Conservation (phyloP, 2,797 vertebrate species). For the Gorsachius magnificus region DNA sequence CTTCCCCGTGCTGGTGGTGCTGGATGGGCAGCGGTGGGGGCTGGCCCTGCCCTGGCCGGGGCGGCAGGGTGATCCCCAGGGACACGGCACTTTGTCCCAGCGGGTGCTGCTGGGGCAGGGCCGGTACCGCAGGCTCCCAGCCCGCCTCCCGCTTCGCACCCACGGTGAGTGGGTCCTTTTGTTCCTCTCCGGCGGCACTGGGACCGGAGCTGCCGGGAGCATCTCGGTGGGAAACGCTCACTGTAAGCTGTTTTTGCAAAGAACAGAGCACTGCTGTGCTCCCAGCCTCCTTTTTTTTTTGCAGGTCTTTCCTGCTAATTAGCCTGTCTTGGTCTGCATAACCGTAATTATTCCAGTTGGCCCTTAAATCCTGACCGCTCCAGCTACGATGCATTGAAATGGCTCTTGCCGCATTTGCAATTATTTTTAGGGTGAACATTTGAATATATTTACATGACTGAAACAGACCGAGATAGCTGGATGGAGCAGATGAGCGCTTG, state of each 20-base stretch:
- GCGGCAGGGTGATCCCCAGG: background rate
- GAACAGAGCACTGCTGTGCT: conserved; percentile 51
- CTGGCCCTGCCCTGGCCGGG: background rate
- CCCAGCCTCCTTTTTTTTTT: background rate
- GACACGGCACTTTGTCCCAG: accelerated
- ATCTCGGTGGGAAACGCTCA: background rate
- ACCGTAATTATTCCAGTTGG: background rate
- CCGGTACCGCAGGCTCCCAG: background rate
- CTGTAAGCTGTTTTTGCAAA: background rate
- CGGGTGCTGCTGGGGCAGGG: background rate
- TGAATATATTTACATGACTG: conserved; percentile 29
- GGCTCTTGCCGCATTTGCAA: background rate
- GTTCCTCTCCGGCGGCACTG: accelerated
- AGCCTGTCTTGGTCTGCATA: background rate
- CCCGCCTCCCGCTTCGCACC: accelerated
- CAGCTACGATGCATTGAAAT: background rate
- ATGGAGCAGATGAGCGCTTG: background rate
- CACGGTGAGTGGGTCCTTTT: background rate
- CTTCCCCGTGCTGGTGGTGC: accelerated
- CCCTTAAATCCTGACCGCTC: background rate
- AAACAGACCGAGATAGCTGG: background rate
- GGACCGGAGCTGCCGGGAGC: background rate
- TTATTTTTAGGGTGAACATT: background rate
- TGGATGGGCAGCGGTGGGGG: background rate
- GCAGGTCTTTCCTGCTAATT: conserved; percentile 1